These are phyloP conservation scores for Nymphalis io DNA, from an alignment of 1,140 invertebrate genomes.

Conservation along the genomic window DNA sequence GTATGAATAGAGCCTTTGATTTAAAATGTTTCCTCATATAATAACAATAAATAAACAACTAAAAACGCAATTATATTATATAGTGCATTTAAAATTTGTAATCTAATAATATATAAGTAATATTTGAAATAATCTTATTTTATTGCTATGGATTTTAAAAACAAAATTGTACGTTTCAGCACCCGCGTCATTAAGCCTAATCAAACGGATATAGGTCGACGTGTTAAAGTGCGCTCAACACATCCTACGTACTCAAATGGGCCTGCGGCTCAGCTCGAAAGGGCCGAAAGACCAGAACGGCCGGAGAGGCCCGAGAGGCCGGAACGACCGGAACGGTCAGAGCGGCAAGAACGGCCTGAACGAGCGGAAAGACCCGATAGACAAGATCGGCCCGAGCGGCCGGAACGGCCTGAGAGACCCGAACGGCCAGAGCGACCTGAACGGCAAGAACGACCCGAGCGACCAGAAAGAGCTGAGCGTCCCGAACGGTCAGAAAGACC, in stretches of 20 bases:
- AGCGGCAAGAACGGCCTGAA: conserved; percentile 41
- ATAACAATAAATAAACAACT: too few relatives aligned
- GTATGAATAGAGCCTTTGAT: too few relatives aligned
- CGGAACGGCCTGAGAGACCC: conserved; percentile 45
- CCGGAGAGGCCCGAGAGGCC: conserved; percentile 42
- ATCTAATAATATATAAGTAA: too few relatives aligned
- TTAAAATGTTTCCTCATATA: too few relatives aligned
- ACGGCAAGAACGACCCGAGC: conserved; percentile 50
- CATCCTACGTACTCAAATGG: conserved; percentile 58
- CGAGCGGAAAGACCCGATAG: conserved; percentile 40
- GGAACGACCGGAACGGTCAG: conserved; percentile 43
- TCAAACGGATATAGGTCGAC: conserved; percentile 91
- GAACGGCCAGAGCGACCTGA: conserved; percentile 52
- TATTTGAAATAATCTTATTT: too few relatives aligned
- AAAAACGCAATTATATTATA: too few relatives aligned
- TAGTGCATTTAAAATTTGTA: too few relatives aligned
- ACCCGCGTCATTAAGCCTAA: conserved; percentile 95
- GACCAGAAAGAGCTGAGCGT: conserved; percentile 41
- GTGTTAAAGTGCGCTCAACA: conserved; percentile 86
- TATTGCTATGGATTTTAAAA: neutral
- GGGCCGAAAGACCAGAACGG: conserved; percentile 46
- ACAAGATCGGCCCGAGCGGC: conserved; percentile 50
- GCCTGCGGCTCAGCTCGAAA: conserved; percentile 43
- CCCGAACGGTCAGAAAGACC: conserved; percentile 37
- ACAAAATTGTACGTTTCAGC: conserved; percentile 79